Evolutionary conservation across 2,113 vertebrate genomes (phyloP).

Genomic region (Girardinichthys multiradiatus): DNA sequence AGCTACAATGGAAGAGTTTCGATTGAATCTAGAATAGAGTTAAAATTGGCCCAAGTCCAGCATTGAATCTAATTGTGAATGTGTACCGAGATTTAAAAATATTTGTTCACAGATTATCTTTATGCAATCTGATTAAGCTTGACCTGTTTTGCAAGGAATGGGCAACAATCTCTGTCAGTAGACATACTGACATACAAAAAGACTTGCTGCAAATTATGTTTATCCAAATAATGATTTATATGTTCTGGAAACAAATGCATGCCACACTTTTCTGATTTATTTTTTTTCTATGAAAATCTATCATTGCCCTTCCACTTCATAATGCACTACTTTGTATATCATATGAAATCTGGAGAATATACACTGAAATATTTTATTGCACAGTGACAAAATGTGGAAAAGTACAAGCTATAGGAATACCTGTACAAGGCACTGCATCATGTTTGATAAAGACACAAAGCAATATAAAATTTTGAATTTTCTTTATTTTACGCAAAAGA

Average conservation of each 20-base stretch:
- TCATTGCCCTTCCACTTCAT: not conserved
- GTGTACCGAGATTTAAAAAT: not conserved
- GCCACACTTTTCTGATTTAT: not conserved
- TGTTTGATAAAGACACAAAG: not conserved
- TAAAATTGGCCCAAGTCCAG: not conserved
- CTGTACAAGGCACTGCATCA: not conserved
- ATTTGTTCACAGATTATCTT: too few species aligned
- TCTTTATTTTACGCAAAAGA: slow-evolving; percentile 71
- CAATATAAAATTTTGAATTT: slow-evolving; percentile 17
- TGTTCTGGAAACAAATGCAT: not conserved
- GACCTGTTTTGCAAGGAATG: not conserved
- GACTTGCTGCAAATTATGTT: not conserved
- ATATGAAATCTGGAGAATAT: too few species aligned
- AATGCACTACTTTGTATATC: not conserved
- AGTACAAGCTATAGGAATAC: not conserved
- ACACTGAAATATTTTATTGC: not conserved
- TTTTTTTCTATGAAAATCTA: not conserved
- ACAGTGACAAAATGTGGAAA: not conserved
- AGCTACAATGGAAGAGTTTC: too few species aligned
- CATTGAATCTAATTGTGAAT: not conserved
- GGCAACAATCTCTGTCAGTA: not conserved
- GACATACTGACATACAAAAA: too few species aligned
- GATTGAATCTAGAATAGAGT: not conserved
- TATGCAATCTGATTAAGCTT: not conserved
- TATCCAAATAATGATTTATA: not conserved